phyloP scores from a whole-genome alignment of 2,113 vertebrate species.

The Poecile atricapillus region DNA sequence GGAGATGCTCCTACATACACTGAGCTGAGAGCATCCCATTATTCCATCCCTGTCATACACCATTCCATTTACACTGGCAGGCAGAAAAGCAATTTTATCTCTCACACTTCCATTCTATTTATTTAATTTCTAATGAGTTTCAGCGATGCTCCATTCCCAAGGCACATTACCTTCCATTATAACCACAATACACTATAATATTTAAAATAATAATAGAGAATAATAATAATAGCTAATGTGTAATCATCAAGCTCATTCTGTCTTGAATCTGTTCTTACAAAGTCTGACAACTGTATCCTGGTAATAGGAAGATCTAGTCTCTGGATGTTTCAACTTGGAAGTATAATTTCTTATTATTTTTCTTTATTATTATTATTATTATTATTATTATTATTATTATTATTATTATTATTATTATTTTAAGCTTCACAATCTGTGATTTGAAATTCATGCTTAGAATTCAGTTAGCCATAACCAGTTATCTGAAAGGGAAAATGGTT shows the following conservation, averaged over 20 bases:
- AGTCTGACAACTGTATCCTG: background rate
- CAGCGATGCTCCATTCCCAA: slow-evolving; percentile 17
- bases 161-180: slow-evolving; percentile 31
- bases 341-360: background rate
- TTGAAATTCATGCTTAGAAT: background rate
- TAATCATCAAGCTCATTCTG: slow-evolving; percentile 2
- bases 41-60: slow-evolving; percentile 11
- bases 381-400: background rate
- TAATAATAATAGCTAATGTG: slow-evolving; percentile 26
- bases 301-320: background rate
- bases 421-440: background rate
- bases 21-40: slow-evolving; percentile 6
- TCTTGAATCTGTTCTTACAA: background rate
- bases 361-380: background rate
- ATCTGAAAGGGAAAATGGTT: background rate
- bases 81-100: slow-evolving; percentile 44
- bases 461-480: background rate
- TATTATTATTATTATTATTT: background rate
- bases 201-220: slow-evolving; percentile 32
- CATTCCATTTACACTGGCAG: slow-evolving; percentile 9
- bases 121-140: slow-evolving; percentile 59
- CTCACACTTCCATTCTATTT: slow-evolving; percentile 1
- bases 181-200: background rate
- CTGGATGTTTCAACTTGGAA: background rate
- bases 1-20: background rate